Percentiles rank a stretch among this genome's conserved stretches.
Evolutionary conservation across 1,140 invertebrate genomes (phyloP).

Genomic region (Battus philenor): DNA sequence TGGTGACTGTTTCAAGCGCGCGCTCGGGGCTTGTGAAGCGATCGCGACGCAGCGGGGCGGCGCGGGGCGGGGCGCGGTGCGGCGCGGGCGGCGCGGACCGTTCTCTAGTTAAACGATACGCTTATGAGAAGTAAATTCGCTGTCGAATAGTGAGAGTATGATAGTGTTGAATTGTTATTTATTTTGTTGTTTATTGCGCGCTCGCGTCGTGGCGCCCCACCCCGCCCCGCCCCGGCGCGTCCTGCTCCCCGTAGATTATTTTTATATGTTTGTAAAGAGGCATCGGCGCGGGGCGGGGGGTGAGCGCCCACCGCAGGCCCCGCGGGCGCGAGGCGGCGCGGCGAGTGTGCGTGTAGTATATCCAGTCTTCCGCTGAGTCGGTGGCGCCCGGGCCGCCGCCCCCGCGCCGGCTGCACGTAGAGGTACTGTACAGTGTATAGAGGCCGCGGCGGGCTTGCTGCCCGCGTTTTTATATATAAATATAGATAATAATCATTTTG

Average conservation of each 20-base stretch:
- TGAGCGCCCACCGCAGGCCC: too few species aligned
- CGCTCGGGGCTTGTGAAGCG: too few species aligned
- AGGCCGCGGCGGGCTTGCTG: too few species aligned
- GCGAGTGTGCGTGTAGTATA: conserved; percentile 1
- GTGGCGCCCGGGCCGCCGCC: not conserved
- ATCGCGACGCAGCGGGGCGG: too few species aligned
- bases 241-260: conserved; percentile 13
- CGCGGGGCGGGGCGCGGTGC: too few species aligned
- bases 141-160: conserved; percentile 26
- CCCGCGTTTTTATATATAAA: conserved; percentile 28
- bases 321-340: too few species aligned
- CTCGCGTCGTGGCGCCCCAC: too few species aligned
- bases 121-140: conserved; percentile 16
- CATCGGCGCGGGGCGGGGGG: too few species aligned
- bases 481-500: not conserved
- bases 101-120: not conserved
- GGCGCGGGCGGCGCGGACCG: too few species aligned
- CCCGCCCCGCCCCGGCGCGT: not conserved
- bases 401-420: conserved; percentile 38
- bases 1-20: too few species aligned
- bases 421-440: conserved; percentile 53
- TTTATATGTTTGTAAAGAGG: conserved; percentile 4
- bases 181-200: conserved; percentile 32
- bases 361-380: conserved; percentile 1
- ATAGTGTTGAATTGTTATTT: conserved; percentile 38